Evolutionary conservation across 2,888 invertebrate species (phyloP).

Genomic region (Athalia cordata): DNA sequence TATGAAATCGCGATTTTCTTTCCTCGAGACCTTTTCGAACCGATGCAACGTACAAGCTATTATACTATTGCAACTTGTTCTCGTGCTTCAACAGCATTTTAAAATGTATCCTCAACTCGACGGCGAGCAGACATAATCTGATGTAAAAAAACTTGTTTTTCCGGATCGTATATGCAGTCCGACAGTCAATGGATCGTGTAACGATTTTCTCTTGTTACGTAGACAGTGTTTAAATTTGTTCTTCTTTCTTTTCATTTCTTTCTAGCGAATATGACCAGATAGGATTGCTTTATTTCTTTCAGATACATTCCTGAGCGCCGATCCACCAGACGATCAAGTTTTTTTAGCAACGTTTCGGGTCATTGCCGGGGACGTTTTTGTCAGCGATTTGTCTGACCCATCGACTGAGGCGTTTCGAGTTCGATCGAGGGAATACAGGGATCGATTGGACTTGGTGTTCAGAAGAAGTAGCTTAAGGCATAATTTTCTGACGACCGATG

Average conservation of each 20-base stretch:
- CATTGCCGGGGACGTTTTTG: conserved; percentile 82
- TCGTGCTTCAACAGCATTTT: too few relatives aligned
- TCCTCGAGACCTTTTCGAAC: too few relatives aligned
- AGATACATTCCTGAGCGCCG: conserved; percentile 85
- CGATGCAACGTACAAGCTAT: too few relatives aligned
- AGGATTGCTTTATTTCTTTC: conserved; percentile 68
- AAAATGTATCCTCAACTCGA: too few relatives aligned
- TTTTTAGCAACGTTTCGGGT: conserved; percentile 89
- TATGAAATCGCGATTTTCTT: too few relatives aligned
- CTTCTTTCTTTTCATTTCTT: not conserved
- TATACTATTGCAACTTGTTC: too few relatives aligned
- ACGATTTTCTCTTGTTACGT: too few relatives aligned
- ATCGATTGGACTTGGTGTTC: conserved; percentile 84
- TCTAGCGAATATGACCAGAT: not conserved
- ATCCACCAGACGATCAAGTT: conserved; percentile 85
- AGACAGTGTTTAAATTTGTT: not conserved
- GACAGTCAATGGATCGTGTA: too few relatives aligned
- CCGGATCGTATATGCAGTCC: too few relatives aligned
- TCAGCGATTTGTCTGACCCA: conserved; percentile 80
- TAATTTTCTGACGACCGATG: conserved; percentile 86
- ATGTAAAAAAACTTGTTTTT: too few relatives aligned
- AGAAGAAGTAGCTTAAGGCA: conserved; percentile 84
- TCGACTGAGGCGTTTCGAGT: conserved; percentile 83
- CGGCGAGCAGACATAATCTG: too few relatives aligned
- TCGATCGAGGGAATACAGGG: conserved; percentile 84